Conservation (phyloP, 2,113 vertebrate species). For the Actenoides hombroni region DNA sequence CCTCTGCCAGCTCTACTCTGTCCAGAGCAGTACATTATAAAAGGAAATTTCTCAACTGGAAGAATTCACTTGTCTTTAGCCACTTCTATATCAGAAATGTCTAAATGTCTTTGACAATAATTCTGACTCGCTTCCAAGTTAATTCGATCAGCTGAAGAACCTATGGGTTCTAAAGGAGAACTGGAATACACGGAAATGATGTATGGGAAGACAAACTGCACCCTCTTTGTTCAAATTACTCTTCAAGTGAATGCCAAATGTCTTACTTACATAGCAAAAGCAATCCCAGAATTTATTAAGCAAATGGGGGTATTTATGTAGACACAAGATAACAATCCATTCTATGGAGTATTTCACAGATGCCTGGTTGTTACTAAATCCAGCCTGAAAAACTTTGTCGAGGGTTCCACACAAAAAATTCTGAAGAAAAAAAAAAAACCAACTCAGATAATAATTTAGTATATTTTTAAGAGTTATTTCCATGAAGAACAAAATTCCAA, state of each 20-base stretch:
- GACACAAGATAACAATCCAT: constrained; percentile 88
- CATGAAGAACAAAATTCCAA: not conserved
- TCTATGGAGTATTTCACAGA: constrained; percentile 95
- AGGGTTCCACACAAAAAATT: constrained; percentile 80
- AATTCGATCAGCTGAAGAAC: not conserved
- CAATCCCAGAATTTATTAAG: constrained; percentile 87
- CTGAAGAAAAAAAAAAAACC: constrained; percentile 66
- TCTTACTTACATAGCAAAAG: constrained; percentile 83
- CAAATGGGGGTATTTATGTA: constrained; percentile 82
- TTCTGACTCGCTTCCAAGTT: not conserved
- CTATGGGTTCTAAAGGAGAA: not conserved
- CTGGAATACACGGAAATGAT: not conserved
- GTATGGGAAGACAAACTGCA: not conserved
- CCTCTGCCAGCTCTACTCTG: not conserved
- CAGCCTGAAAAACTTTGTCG: constrained; percentile 83
- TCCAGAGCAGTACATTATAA: not conserved
- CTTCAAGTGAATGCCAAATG: not conserved
- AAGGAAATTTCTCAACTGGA: not conserved
- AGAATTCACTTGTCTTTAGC: not conserved
- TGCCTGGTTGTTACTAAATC: constrained; percentile 88
- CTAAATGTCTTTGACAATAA: not conserved
- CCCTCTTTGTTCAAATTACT: not conserved
- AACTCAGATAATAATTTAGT: not conserved
- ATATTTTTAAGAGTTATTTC: not conserved
- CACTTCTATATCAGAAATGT: not conserved